Conservation (phyloP, 2,888 invertebrate genomes). For the Drosophila nr. perissopoda region DNA sequence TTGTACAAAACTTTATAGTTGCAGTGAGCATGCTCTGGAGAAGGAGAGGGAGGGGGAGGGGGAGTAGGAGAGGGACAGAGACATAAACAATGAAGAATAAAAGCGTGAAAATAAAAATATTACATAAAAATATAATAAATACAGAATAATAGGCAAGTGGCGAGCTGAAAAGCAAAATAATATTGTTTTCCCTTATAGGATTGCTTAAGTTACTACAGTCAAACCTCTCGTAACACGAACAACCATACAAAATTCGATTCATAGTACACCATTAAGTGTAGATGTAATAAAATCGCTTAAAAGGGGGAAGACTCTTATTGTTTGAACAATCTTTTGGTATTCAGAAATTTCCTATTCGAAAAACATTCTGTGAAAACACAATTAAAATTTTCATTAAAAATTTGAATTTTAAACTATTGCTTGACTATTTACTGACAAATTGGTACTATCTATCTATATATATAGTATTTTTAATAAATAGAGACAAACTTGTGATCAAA, state of each 20-base stretch:
- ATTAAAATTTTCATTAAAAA: neutral
- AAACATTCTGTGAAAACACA: neutral
- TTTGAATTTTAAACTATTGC: neutral
- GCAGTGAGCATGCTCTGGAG: slow-evolving; percentile 1
- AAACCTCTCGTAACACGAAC: slow-evolving; percentile 2
- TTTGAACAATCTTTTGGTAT: slow-evolving; percentile 1
- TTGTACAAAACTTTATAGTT: slow-evolving; percentile 21
- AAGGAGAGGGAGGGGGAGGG: neutral
- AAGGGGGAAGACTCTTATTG: neutral
- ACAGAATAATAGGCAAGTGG: slow-evolving; percentile 59
- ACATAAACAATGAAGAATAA: slow-evolving; percentile 38
- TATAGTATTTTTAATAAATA: neutral
- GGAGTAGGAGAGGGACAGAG: neutral
- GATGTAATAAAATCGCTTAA: neutral
- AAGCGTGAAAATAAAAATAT: slow-evolving; percentile 32
- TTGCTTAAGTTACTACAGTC: slow-evolving; percentile 56
- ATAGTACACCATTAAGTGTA: neutral
- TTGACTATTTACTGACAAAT: neutral
- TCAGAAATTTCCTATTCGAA: neutral
- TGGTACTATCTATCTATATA: neutral
- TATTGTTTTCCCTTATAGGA: slow-evolving; percentile 40
- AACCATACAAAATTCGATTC: neutral
- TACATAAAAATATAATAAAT: slow-evolving; percentile 46
- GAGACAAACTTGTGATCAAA: neutral
- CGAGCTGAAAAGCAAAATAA: slow-evolving; percentile 61